A percentile compares a stretch with the other conserved stretches of the same genome.
Conservation (phyloP, 2,113 vertebrate species). For the Syngnathus typhle region DNA sequence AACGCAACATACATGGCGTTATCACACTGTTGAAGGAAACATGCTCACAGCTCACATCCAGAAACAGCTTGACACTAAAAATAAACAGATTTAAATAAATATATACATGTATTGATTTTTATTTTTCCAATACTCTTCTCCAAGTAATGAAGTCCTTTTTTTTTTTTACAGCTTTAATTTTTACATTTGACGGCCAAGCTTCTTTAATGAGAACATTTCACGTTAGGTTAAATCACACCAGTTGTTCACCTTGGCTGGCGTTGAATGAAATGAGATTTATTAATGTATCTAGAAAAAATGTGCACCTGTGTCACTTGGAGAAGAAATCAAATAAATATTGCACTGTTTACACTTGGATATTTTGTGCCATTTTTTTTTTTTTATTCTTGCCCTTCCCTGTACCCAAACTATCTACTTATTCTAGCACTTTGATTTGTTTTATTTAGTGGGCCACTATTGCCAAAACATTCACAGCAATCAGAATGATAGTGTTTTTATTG, state of each 20-base stretch:
- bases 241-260: background rate
- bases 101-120: background rate
- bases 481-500: no score
- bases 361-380: background rate
- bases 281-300: background rate
- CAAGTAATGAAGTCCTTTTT: no score
- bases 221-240: background rate
- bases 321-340: constrained; percentile 65
- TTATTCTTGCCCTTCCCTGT: background rate
- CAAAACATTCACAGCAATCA: no score
- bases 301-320: constrained; percentile 38
- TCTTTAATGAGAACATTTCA: background rate
- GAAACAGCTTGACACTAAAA: background rate
- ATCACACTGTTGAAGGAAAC: background rate
- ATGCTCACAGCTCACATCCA: background rate
- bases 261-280: background rate
- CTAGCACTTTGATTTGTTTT: no score
- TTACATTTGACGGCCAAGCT: background rate
- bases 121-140: background rate
- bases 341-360: constrained; percentile 62
- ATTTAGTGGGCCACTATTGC: no score
- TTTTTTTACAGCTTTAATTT: background rate
- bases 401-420: no score
- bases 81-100: background rate
- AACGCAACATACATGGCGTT: background rate